These are phyloP conservation scores for Xenotilapia longispinis DNA, from an alignment of 2,113 vertebrate genomes.

Conservation along the genomic window DNA sequence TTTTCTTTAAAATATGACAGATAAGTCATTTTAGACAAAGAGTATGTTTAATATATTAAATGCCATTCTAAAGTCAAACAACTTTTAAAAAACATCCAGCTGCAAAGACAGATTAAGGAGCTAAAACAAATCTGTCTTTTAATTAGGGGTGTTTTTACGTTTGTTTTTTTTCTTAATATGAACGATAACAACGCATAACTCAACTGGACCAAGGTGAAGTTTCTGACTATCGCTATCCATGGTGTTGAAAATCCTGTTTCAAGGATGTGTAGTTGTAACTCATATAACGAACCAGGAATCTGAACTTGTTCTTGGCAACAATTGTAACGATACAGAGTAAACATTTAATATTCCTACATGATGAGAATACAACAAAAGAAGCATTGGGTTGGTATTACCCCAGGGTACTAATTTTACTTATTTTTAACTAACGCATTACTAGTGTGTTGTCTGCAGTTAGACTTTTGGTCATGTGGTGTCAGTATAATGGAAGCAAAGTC, in stretches of 20 bases:
- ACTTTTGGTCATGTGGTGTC: not conserved
- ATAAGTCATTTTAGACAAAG: not conserved
- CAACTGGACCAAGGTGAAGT: not conserved
- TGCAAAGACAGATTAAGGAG: not conserved
- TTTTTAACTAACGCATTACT: not conserved
- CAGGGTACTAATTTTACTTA: accelerated
- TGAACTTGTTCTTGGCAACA: not conserved
- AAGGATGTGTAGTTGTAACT: accelerated
- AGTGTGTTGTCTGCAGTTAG: not conserved
- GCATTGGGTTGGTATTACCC: not conserved
- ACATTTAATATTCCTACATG: not conserved
- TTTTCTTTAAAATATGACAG: not conserved
- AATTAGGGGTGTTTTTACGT: accelerated
- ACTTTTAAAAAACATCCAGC: not conserved
- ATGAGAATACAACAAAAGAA: not conserved
- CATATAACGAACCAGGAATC: not conserved
- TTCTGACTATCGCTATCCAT: not conserved
- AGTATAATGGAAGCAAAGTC: not conserved
- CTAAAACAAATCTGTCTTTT: accelerated
- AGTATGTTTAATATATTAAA: not conserved
- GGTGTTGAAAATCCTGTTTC: not conserved
- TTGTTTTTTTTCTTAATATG: accelerated
- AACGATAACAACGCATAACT: accelerated
- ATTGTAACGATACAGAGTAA: accelerated
- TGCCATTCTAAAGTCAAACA: accelerated